phyloP scores from a whole-genome alignment of 2,113 vertebrate species.

The Serranochromis macrocephalus region DNA sequence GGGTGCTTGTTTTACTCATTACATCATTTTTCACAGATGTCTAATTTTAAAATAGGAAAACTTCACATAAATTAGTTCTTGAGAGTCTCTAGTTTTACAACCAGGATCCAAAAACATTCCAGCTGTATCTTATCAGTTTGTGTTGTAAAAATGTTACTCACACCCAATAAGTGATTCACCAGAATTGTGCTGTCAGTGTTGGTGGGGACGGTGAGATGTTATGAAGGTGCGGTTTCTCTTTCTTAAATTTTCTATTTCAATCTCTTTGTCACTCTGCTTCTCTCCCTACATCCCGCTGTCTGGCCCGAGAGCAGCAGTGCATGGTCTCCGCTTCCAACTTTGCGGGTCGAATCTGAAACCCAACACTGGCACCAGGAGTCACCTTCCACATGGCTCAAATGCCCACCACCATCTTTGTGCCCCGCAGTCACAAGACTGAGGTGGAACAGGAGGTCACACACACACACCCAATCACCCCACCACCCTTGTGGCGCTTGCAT shows the following conservation, averaged over 20 bases:
- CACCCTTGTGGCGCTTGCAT: slow-evolving; percentile 11
- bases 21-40: neutral
- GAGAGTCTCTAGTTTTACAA: neutral
- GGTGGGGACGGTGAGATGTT: slow-evolving; percentile 5
- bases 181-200: slow-evolving; percentile 33
- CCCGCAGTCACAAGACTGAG: slow-evolving; percentile 50
- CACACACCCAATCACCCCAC: neutral
- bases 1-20: neutral
- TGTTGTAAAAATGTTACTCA: slow-evolving; percentile 27
- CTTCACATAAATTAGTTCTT: neutral
- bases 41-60: neutral
- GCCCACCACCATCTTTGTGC: slow-evolving; percentile 17
- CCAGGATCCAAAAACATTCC: slow-evolving; percentile 11
- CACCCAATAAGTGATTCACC: slow-evolving; percentile 29
- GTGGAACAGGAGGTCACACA: slow-evolving; percentile 1
- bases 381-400: slow-evolving; percentile 53
- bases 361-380: slow-evolving; percentile 65
- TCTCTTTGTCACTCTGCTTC: neutral
- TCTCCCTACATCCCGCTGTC: neutral
- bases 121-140: neutral
- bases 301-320: neutral
- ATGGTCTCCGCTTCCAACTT: slow-evolving; percentile 24
- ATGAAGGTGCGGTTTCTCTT: neutral
- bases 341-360: slow-evolving; percentile 53
- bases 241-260: neutral